Percentiles rank a stretch among this genome's conserved stretches.
Evolutionary conservation across 1,140 invertebrate genomes (phyloP).

Genomic region (Atta texana): DNA sequence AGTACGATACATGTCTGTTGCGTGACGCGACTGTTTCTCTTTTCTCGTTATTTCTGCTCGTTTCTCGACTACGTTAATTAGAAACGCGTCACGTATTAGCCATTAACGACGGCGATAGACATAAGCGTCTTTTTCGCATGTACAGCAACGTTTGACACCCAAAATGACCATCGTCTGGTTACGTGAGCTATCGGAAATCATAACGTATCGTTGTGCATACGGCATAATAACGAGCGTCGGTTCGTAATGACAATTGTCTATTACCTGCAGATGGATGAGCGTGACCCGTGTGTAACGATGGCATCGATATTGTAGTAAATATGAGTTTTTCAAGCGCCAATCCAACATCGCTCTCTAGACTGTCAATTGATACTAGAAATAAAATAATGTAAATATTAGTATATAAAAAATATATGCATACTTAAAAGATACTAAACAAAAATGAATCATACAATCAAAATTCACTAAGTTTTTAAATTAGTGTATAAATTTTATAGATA

Average conservation of each 20-base stretch:
- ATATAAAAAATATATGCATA: background rate
- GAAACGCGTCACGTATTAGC: slow-evolving; percentile 72
- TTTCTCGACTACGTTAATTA: slow-evolving; percentile 60
- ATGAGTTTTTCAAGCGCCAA: background rate
- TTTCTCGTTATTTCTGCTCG: slow-evolving; percentile 28
- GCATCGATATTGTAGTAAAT: slow-evolving; percentile 1
- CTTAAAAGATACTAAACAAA: background rate
- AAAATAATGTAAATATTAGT: background rate
- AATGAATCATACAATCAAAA: background rate
- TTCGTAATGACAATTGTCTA: slow-evolving; percentile 77
- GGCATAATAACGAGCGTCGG: slow-evolving; percentile 74
- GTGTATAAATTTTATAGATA: background rate
- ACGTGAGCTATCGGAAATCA: slow-evolving; percentile 76
- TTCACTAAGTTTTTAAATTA: background rate
- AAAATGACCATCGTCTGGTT: slow-evolving; percentile 43
- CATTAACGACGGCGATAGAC: slow-evolving; percentile 68
- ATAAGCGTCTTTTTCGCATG: slow-evolving; percentile 61
- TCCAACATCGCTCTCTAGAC: background rate
- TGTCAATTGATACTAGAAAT: background rate
- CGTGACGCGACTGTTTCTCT: slow-evolving; percentile 9
- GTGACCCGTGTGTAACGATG: slow-evolving; percentile 27
- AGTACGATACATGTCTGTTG: background rate
- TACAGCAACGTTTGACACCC: slow-evolving; percentile 56
- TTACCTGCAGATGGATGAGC: slow-evolving; percentile 63
- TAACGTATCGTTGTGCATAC: slow-evolving; percentile 50